These are phyloP conservation scores for Okamejei kenojei DNA, from an alignment of 2,797 vertebrate species.

Conservation along the genomic window DNA sequence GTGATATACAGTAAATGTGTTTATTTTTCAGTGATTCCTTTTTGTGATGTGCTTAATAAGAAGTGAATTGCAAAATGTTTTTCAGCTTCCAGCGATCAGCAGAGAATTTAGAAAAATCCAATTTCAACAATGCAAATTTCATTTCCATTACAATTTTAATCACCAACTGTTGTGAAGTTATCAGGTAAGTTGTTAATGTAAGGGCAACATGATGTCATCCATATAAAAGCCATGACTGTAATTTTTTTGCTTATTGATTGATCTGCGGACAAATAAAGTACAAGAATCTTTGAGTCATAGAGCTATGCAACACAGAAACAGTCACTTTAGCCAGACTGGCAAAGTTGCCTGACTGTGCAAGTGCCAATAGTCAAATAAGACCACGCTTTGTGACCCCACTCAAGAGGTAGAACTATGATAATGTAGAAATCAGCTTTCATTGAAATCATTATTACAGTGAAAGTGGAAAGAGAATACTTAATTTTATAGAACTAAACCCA, in stretches of 20 bases:
- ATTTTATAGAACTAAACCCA: neutral
- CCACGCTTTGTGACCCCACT: no score
- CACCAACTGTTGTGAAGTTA: slow-evolving; percentile 68
- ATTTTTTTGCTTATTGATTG: neutral
- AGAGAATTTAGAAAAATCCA: slow-evolving; percentile 62
- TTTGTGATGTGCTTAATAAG: neutral
- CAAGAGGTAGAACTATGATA: neutral
- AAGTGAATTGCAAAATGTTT: slow-evolving; percentile 15
- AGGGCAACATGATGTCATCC: neutral
- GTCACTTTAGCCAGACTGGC: no score
- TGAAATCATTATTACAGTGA: neutral
- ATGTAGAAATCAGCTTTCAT: neutral
- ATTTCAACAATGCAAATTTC: slow-evolving; percentile 52
- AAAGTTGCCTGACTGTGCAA: no score
- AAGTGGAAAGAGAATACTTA: neutral
- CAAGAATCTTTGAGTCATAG: neutral
- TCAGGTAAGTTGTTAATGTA: slow-evolving; percentile 66
- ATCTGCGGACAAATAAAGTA: neutral
- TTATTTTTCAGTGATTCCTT: neutral
- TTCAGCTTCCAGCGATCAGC: slow-evolving; percentile 67
- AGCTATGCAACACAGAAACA: no score
- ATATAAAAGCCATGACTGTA: neutral
- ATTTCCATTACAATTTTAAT: slow-evolving; percentile 65
- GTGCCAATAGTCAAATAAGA: no score
- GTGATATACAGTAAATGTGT: neutral